phyloP scores from a whole-genome alignment of 1,140 invertebrate genomes.

The Drosophila insularis region DNA sequence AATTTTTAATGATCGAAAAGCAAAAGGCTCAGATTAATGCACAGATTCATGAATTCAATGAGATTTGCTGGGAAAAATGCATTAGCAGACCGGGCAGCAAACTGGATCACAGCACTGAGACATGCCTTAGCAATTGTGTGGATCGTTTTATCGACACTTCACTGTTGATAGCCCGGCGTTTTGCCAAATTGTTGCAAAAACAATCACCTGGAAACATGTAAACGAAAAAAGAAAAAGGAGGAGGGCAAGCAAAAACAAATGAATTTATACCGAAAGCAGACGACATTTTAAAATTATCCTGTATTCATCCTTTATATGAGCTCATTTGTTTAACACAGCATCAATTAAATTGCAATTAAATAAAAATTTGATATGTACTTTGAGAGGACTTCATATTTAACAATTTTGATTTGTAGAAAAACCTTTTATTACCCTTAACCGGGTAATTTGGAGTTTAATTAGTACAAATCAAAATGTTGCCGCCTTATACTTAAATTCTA shows the following conservation, averaged over 20 bases:
- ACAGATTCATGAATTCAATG: slow-evolving; percentile 95
- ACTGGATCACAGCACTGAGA: slow-evolving; percentile 93
- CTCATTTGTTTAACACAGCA: no score
- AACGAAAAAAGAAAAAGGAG: not conserved
- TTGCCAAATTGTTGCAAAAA: slow-evolving; percentile 86
- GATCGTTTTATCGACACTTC: slow-evolving; percentile 97
- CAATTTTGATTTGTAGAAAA: no score
- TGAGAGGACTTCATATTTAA: no score
- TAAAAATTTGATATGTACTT: no score
- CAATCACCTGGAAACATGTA: slow-evolving; percentile 47
- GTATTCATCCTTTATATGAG: no score
- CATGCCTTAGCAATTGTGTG: slow-evolving; percentile 95
- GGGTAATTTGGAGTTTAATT: not conserved
- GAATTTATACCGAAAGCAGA: no score
- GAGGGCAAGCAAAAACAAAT: no score
- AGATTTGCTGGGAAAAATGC: slow-evolving; percentile 97
- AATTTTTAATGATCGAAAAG: slow-evolving; percentile 92
- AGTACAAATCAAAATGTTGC: no score
- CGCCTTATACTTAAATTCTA: not conserved
- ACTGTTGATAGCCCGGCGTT: slow-evolving; percentile 92
- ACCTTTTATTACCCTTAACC: no score
- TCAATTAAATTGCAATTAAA: not conserved
- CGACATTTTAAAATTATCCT: no score
- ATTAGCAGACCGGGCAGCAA: slow-evolving; percentile 93
- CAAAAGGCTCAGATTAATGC: slow-evolving; percentile 94